Conservation (phyloP, 2,113 vertebrate genomes). For the Labeo catla region DNA sequence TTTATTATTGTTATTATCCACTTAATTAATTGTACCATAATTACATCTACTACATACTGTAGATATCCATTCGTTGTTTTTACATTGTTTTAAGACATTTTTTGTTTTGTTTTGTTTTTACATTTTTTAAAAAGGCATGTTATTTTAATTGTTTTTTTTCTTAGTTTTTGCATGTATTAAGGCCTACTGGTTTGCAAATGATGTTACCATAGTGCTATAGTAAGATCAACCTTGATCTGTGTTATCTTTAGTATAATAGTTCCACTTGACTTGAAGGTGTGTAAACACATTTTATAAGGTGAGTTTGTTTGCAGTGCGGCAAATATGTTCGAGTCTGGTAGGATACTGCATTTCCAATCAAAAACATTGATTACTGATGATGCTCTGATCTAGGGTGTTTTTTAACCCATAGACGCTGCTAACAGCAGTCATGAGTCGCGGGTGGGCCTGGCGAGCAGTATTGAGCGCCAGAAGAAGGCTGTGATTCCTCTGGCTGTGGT, state of each 20-base stretch:
- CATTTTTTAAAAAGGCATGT: not conserved
- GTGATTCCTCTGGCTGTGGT: constrained; percentile 93
- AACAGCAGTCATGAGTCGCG: constrained; percentile 98
- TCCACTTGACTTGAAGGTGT: not conserved
- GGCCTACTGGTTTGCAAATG: constrained; percentile 68
- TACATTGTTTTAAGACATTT: not conserved
- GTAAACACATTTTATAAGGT: not conserved
- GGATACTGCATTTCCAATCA: not conserved
- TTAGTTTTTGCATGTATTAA: constrained; percentile 42
- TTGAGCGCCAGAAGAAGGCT: constrained; percentile 86
- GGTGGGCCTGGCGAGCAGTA: constrained; percentile 84
- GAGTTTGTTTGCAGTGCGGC: not conserved
- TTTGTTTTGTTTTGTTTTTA: not conserved
- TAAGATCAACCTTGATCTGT: constrained; percentile 38
- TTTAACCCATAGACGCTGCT: constrained; percentile 86
- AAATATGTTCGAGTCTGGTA: not conserved
- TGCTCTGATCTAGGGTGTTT: not conserved
- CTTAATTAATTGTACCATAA: not conserved
- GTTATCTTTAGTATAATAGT: not conserved
- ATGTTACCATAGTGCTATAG: constrained; percentile 34
- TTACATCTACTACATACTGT: not conserved
- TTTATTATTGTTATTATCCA: not conserved
- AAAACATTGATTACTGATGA: not conserved
- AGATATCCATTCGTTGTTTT: not conserved
- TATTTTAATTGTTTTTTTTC: constrained; percentile 20